Evolutionary conservation across 2,888 invertebrate genomes (phyloP).

Genomic region (Cephus nigrinus): DNA sequence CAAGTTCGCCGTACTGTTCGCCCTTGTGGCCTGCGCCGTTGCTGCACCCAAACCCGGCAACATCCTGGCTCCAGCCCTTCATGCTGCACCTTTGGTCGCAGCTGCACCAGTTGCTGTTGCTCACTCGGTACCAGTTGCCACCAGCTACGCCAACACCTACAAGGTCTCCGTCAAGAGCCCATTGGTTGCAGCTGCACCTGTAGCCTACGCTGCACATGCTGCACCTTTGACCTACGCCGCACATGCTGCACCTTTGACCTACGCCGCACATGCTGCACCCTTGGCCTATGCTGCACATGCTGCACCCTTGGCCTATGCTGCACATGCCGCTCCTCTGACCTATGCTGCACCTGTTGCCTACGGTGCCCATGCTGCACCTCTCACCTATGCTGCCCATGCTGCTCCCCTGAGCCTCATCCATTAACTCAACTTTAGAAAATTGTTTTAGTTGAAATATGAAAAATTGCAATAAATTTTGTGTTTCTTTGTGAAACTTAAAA

Average conservation of each 20-base stretch:
- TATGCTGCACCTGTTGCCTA: slow-evolving; percentile 50
- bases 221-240: slow-evolving; percentile 55
- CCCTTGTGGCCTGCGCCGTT: slow-evolving; percentile 57
- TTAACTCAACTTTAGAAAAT: too few relatives aligned
- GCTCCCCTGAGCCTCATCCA: slow-evolving; percentile 34
- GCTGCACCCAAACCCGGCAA: slow-evolving; percentile 58
- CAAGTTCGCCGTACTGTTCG: slow-evolving; percentile 41
- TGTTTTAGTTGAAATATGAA: too few relatives aligned
- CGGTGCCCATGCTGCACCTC: slow-evolving; percentile 30
- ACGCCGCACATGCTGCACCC: slow-evolving; percentile 50
- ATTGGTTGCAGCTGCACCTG: slow-evolving; percentile 31
- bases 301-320: slow-evolving; percentile 60
- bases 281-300: slow-evolving; percentile 41
- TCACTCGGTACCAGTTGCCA: slow-evolving; percentile 70
- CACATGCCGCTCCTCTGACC: slow-evolving; percentile 40
- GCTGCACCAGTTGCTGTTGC: slow-evolving; percentile 63
- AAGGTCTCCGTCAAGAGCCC: slow-evolving; percentile 64
- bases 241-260: slow-evolving; percentile 58
- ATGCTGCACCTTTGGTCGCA: slow-evolving; percentile 54
- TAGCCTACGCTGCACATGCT: slow-evolving; percentile 34
- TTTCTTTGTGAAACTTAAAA: too few relatives aligned
- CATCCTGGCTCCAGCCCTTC: slow-evolving; percentile 28
- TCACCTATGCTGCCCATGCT: slow-evolving; percentile 36
- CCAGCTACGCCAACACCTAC: slow-evolving; percentile 72
- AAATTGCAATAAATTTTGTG: too few relatives aligned